Evolutionary conservation across 2,888 invertebrate genomes (phyloP).

Genomic region (Dione juno): DNA sequence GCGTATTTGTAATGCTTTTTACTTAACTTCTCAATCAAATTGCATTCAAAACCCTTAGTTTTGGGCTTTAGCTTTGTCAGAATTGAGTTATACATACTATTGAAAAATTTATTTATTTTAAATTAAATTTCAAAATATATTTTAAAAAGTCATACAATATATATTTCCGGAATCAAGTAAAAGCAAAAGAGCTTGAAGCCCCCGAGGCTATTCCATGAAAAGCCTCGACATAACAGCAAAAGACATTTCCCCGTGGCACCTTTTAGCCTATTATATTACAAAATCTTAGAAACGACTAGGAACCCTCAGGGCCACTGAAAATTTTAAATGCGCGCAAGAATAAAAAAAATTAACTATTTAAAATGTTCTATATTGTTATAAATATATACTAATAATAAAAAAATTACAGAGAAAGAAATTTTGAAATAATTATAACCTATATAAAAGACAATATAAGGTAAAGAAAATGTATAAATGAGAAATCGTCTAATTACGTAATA

Average conservation of each 20-base stretch:
- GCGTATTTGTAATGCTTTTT: no score
- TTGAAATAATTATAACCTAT: neutral
- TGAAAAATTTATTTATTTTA: no score
- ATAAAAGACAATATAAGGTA: neutral
- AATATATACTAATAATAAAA: neutral
- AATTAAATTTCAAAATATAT: no score
- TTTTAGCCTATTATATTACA: conserved; percentile 5
- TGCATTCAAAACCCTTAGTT: no score
- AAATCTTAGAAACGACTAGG: neutral
- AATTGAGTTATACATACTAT: no score
- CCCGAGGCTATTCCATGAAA: conserved; percentile 1
- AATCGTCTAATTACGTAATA: conserved; percentile 38
- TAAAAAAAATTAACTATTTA: neutral
- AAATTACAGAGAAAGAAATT: no score
- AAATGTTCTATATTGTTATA: neutral
- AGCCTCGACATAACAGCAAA: conserved; percentile 4
- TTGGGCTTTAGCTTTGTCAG: no score
- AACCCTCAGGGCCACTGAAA: neutral
- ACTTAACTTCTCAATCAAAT: no score
- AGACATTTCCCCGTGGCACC: conserved; percentile 14
- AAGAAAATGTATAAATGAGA: conserved; percentile 14
- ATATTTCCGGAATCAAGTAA: neutral
- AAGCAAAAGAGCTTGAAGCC: neutral
- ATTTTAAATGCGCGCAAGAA: neutral
- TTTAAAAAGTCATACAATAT: conserved; percentile 6